Base-by-base conservation (phyloP, 2,888 invertebrate genomes). In the Nomada fabriciana region DNA sequence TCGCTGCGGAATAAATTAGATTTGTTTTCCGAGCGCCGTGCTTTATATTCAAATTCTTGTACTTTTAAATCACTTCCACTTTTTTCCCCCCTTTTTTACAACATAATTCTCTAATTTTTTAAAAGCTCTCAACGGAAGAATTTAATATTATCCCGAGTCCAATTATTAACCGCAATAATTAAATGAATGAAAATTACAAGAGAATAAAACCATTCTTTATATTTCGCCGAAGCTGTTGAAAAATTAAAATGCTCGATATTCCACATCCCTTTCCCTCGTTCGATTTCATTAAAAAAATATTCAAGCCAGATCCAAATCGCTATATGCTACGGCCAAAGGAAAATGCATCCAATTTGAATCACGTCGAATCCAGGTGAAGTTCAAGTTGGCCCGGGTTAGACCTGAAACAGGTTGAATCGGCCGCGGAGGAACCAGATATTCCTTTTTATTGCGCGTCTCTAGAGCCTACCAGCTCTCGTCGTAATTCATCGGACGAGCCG, bases 401-500 rank as follows among this genome's bases (percentile, higher is more conserved):
- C 29, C 7, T 3, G 15, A 15, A 63, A 29, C 50, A 47, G 52
- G 52, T 25, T 65, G 64, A 65, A 76, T 64, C 57, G 55, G 1
- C 52, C n/a, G 76, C 50, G 29, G 25, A 29, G 15, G 9, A 43
- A 29, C 50, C 43, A 52, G 29, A 61, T 43, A 65, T 67, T 64
- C 18, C 73, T 67, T 65, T 73, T 73, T 43, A 65, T 73, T 53
- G 20, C 20, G 36, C 57, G 25, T 20, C 36, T 5, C 76, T 20
- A 18, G 64, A n/a, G 25, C 23, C 76, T 59, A 18, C 9, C 57
- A 9, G 23, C 42, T 15, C 42, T 11, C 36, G 60, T 23, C 65
- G 60, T 77, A 77, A 65, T 65, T 72, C 72, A 76, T 72, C 59
- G 57, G 52, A 57, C 55, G 29, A 29, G 25, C 4, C 50, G 1